phyloP scores from a whole-genome alignment of 2,888 invertebrate genomes.

The Gandaritis pyraliata region DNA sequence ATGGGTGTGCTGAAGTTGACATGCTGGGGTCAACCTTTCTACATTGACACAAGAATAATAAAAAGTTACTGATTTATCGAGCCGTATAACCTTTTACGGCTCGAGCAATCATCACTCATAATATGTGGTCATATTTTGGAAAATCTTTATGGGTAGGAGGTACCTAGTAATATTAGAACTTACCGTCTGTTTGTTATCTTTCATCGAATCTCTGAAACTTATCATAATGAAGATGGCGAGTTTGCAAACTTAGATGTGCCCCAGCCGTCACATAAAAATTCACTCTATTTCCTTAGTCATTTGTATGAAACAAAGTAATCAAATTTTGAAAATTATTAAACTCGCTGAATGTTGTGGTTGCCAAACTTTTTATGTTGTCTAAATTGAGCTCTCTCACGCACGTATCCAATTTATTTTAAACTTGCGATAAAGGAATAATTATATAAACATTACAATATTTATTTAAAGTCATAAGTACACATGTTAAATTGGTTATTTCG shows the following conservation, averaged over 20 bases:
- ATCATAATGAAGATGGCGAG: conserved; percentile 2
- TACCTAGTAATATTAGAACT: conserved; percentile 6
- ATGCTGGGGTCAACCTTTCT: too few relatives aligned
- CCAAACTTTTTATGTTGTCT: conserved; percentile 16
- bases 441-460: conserved; percentile 36
- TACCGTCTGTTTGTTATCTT: conserved; percentile 47
- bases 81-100: too few relatives aligned
- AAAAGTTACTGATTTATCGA: too few relatives aligned
- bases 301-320: not conserved
- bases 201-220: conserved; percentile 34
- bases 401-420: conserved; percentile 26
- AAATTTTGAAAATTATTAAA: not conserved
- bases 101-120: too few relatives aligned
- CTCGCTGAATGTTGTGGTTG: conserved; percentile 14
- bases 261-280: too few relatives aligned
- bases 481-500: conserved; percentile 14
- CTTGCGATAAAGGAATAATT: conserved; percentile 23
- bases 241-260: not conserved
- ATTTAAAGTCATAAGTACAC: conserved; percentile 26
- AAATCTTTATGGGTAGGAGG: not conserved
- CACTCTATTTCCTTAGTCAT: not conserved
- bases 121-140: too few relatives aligned
- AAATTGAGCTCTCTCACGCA: conserved; percentile 17
- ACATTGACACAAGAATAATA: too few relatives aligned
- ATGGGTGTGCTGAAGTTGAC: too few relatives aligned